A percentile compares a stretch with the other conserved stretches of the same genome.
phyloP scores from a whole-genome alignment of 2,888 invertebrate genomes.

The Tromatobia lineatoria region DNA sequence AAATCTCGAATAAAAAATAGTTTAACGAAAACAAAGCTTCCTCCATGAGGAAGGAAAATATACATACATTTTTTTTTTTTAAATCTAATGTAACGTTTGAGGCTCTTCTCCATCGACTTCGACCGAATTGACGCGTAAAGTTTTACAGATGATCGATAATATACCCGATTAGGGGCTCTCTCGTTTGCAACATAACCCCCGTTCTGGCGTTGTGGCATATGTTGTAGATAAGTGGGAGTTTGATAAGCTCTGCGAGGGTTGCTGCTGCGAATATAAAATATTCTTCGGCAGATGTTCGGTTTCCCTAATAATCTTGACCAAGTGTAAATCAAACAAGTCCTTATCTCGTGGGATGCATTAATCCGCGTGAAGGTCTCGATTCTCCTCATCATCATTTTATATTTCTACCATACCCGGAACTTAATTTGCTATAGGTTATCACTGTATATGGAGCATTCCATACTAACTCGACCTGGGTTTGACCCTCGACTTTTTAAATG shows the following conservation, averaged over 20 bases:
- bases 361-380: slow-evolving; percentile 50
- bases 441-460: too few relatives aligned
- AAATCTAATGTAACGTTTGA: background rate
- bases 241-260: slow-evolving; percentile 73
- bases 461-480: too few relatives aligned
- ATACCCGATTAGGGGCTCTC: slow-evolving; percentile 3
- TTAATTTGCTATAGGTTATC: background rate
- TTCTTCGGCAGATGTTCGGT: slow-evolving; percentile 81
- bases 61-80: too few relatives aligned
- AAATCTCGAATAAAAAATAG: too few relatives aligned
- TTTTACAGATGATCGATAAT: slow-evolving; percentile 22
- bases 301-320: slow-evolving; percentile 81
- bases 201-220: slow-evolving; percentile 38
- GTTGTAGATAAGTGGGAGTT: slow-evolving; percentile 69
- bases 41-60: too few relatives aligned
- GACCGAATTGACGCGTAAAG: background rate
- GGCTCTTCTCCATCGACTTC: background rate
- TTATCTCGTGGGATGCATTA: slow-evolving; percentile 75
- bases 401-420: background rate
- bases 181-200: slow-evolving; percentile 6
- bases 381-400: slow-evolving; percentile 9
- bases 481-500: too few relatives aligned
- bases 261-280: slow-evolving; percentile 75
- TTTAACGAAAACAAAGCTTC: too few relatives aligned
- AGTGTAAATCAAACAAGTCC: slow-evolving; percentile 82